phyloP scores from a whole-genome alignment of 2,888 invertebrate genomes.

The Lamproptera curius region DNA sequence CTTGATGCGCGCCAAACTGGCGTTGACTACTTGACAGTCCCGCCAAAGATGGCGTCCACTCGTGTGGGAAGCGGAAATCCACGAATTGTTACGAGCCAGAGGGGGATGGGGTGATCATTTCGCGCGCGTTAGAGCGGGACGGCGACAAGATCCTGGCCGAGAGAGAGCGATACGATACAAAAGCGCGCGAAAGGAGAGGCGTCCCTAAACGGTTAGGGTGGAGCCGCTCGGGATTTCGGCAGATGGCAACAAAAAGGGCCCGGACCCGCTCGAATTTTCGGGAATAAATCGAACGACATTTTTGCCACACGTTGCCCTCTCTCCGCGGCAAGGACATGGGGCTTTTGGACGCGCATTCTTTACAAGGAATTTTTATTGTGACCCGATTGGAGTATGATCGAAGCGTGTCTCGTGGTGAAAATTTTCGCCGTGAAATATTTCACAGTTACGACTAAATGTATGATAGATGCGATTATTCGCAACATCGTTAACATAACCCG shows the following conservation, averaged over 20 bases:
- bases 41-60: conserved; percentile 75
- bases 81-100: conserved; percentile 71
- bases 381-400: no score
- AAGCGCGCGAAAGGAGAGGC: conserved; percentile 64
- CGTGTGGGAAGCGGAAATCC: conserved; percentile 75
- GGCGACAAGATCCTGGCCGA: conserved; percentile 61
- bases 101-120: conserved; percentile 60
- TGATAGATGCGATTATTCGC: conserved; percentile 9
- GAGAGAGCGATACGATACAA: conserved; percentile 61
- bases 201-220: conserved; percentile 74
- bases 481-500: conserved; percentile 28
- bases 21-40: conserved; percentile 74
- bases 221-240: conserved; percentile 75
- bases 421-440: no score
- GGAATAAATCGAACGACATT: conserved; percentile 76
- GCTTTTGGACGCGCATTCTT: conserved; percentile 17
- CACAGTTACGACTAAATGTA: no score
- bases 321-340: conserved; percentile 37
- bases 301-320: conserved; percentile 58
- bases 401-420: no score
- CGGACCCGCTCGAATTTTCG: conserved; percentile 67
- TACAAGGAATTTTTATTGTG: conserved; percentile 13
- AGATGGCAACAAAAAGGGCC: conserved; percentile 75
- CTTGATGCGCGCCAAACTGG: conserved; percentile 73
- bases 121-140: conserved; percentile 66